Base-by-base conservation (phyloP, 2,888 invertebrate species). In the Heliconius hortense region DNA sequence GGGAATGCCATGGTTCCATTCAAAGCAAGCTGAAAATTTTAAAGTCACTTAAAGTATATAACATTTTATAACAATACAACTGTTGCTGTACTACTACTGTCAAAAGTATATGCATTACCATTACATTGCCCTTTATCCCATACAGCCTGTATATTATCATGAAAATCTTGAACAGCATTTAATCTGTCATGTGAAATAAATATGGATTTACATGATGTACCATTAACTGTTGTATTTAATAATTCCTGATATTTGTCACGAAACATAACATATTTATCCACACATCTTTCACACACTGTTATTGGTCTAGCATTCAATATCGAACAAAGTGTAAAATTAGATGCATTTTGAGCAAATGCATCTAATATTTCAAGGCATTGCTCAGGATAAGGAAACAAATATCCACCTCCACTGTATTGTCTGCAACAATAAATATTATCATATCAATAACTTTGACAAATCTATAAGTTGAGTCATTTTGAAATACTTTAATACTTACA, bases 121-220 rank as follows among this genome's bases (percentile, higher is more conserved):
- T 95, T 89, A 87, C 96, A 96, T 82, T 95, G 94, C 72, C 95
- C 96, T 84, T 94, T 93, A 39, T 90, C 86, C 96, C 96, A 96
- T 79, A 96, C 87, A 81, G 91, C 86, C 76, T 89, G 82, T 80
- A 95, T 94, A 82, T 94, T 95, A 67, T 92, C 85, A 87, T 95
- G 95, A 78, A 95, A 94, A 76, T 94, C 93, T 78, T 95, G 86
- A 31, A 96, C 91, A 70, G 95, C 95, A 90, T 96, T 94, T 74
- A 96, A 86, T 81, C 96, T 91, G 84, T 96, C 96, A 73, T 95
- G 89, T 80, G 96, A 95, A 77, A 95, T 89, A 80, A 94, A 95
- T 77, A 94, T 84, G 76, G 95, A 94, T 80, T 94, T 93, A 85
- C 96, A 96, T 43, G 95, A 88, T 48, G 94, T 95, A n/a, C 90